Evolutionary conservation across 2,797 vertebrate species (phyloP), one percentile per base, ranked within the genome.

Genomic region (Pteronotus mesoamericanus): DNA sequence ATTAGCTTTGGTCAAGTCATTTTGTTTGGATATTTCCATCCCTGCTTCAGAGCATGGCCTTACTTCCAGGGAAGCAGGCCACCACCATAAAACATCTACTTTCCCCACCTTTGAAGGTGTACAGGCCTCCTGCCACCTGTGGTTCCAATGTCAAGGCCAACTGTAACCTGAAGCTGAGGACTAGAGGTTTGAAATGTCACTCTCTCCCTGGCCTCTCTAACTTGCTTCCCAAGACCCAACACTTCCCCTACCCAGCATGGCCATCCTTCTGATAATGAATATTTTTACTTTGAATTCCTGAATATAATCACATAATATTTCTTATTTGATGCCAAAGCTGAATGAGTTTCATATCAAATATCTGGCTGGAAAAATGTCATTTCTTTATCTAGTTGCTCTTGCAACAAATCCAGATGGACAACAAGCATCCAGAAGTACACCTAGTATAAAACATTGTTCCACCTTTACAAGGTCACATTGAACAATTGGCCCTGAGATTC

Each of bases 261-360:
- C 8, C 14, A 12, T 6, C 22, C 39, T 86, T 71, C 68, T 83
- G 48, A 44, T 9, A 29, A 66, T 24, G 9, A 21, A 7, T 10
- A 48, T 79, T 69, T 42, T 74, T 57, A 42, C 22, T 79, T 42
- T 39, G 29, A 91, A 64, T 93, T 85, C 34, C 64, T 86, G 21
- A 61, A 55, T 77, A 72, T 78, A 32, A 83, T 51, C 10, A 51
- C 6, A 10, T 11, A 57, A 26, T 18, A 59, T 37, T 39, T 72
- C 8, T 74, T 66, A 72, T 68, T 80, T 79, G 39, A 19, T 64
- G 5, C 14, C 32, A 95, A 29, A 3, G 71, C 19, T 24, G 6
- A 93, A 66, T n/a, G 32, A 86, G 24, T 87, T 95, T 86, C 15
- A 68, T 86, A 77, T 89, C 29, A 84, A 77, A 39, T 85, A 82